Evolutionary conservation across 2,888 invertebrate genomes (phyloP).

Genomic region (Saturnia pavonia): DNA sequence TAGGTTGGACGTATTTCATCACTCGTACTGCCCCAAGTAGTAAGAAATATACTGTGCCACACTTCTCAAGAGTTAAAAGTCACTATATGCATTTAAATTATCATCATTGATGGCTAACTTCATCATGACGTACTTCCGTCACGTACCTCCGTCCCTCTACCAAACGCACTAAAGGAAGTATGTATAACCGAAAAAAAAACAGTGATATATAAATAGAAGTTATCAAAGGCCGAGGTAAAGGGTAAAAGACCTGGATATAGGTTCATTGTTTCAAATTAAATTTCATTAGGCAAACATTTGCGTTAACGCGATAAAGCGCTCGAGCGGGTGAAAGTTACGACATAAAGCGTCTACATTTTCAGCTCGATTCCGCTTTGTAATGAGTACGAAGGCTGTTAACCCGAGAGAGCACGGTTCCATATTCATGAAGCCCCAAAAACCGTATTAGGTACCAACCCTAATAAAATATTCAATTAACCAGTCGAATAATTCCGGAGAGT

Average conservation of each 20-base stretch:
- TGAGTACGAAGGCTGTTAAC: slow-evolving; percentile 31
- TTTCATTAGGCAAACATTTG: slow-evolving; percentile 26
- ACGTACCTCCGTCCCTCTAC: too few species aligned
- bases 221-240: not conserved
- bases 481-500: slow-evolving; percentile 56
- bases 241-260: slow-evolving; percentile 22
- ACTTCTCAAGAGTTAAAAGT: too few species aligned
- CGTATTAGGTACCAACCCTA: slow-evolving; percentile 34
- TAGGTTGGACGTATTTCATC: too few species aligned
- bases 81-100: too few species aligned
- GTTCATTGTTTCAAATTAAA: slow-evolving; percentile 21
- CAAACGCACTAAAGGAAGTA: not conserved
- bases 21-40: too few species aligned
- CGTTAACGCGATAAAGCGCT: slow-evolving; percentile 24
- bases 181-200: not conserved
- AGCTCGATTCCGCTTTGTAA: slow-evolving; percentile 16
- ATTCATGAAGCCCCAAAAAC: slow-evolving; percentile 54
- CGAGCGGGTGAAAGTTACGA: slow-evolving; percentile 8
- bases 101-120: too few species aligned
- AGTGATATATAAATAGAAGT: not conserved
- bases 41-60: too few species aligned
- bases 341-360: slow-evolving; percentile 5
- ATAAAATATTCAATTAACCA: slow-evolving; percentile 65
- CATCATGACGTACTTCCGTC: too few species aligned
- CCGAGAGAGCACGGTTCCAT: slow-evolving; percentile 36